Evolutionary conservation across 2,888 invertebrate species (phyloP).

Genomic region (Pedicia rivosa): DNA sequence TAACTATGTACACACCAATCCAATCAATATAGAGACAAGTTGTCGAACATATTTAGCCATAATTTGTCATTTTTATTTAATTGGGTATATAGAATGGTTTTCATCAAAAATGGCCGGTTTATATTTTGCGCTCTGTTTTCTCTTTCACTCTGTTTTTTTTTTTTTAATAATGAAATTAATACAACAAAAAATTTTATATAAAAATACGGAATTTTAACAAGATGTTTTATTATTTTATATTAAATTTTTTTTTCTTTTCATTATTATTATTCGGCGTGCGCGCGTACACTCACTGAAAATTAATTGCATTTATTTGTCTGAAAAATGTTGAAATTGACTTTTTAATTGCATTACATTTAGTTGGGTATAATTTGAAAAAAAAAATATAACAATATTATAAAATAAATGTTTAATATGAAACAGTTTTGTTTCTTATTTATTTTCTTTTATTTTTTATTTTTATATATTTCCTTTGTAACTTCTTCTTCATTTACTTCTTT

Average conservation of each 20-base stretch:
- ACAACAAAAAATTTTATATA: no score
- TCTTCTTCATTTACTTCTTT: not conserved
- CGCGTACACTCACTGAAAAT: constrained; percentile 7
- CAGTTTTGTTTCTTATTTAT: constrained; percentile 1
- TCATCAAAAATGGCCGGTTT: constrained; percentile 4
- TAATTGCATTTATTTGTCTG: constrained; percentile 8
- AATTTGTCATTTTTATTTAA: constrained; percentile 6
- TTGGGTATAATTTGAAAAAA: no score
- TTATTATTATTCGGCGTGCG: constrained; percentile 6
- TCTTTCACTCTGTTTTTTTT: not conserved
- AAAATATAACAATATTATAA: no score
- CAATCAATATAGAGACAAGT: no score
- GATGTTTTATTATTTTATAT: constrained; percentile 2
- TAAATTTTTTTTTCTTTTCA: not conserved
- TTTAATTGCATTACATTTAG: constrained; percentile 6
- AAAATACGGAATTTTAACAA: constrained; percentile 6
- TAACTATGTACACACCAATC: no score
- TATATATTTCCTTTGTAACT: not conserved
- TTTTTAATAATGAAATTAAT: constrained; percentile 1
- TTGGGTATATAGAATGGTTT: constrained; percentile 4
- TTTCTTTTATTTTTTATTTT: not conserved
- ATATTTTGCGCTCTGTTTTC: not conserved
- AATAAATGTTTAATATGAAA: no score
- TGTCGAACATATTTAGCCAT: constrained; percentile 4
- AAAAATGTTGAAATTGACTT: constrained; percentile 5